A percentile compares a stretch with the other conserved stretches of the same genome.
Conservation (phyloP, 2,113 vertebrate genomes). For the Semicossyphus pulcher region DNA sequence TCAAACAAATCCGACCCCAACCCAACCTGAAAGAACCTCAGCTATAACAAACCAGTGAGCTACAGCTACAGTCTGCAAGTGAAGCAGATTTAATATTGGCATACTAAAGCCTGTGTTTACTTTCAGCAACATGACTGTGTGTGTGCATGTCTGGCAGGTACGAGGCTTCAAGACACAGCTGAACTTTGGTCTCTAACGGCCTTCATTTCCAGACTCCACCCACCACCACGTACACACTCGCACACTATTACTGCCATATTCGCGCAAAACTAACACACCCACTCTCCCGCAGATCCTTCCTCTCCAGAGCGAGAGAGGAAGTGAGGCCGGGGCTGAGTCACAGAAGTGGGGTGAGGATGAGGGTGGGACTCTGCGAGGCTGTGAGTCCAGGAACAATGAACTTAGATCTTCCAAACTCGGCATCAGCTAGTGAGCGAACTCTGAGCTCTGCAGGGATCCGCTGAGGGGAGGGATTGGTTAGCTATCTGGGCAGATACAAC, state of each 20-base stretch:
- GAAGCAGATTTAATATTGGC: constrained; percentile 11
- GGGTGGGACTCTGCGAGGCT: constrained; percentile 37
- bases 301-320: constrained; percentile 67
- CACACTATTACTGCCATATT: background rate
- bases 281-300: constrained; percentile 69
- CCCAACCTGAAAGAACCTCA: background rate
- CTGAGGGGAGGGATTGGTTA: background rate
- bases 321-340: constrained; percentile 70
- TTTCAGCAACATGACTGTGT: background rate
- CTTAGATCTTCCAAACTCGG: constrained; percentile 19
- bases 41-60: too few species aligned
- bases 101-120: constrained; percentile 20
- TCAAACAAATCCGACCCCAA: background rate
- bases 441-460: background rate
- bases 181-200: constrained; percentile 20
- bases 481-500: background rate
- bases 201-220: constrained; percentile 35
- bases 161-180: constrained; percentile 23
- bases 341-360: constrained; percentile 50
- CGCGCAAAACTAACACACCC: constrained; percentile 45
- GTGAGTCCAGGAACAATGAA: constrained; percentile 62
- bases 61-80: background rate
- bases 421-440: constrained; percentile 19
- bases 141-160: constrained; percentile 5
- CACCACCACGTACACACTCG: constrained; percentile 24